Evolutionary conservation across 2,113 vertebrate species (phyloP).

Genomic region (Tragelaphus imberbis): DNA sequence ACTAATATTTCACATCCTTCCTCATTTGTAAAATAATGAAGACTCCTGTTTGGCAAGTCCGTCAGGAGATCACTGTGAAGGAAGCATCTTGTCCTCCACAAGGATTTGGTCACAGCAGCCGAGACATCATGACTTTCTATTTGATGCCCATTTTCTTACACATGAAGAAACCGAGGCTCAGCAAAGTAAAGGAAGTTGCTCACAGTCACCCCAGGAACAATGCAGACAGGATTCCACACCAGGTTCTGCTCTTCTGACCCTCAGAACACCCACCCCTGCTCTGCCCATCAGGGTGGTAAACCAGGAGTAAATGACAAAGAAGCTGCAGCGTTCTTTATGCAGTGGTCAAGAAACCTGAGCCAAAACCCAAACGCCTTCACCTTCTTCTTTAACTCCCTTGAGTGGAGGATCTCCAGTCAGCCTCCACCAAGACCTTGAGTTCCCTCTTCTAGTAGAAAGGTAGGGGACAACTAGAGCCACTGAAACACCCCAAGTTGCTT

Average conservation of each 20-base stretch:
- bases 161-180: background rate
- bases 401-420: background rate
- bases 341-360: background rate
- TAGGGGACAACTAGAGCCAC: background rate
- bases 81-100: accelerated
- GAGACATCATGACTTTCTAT: background rate
- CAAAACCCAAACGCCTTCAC: background rate
- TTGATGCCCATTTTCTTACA: background rate
- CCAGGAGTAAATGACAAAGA: background rate
- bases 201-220: background rate
- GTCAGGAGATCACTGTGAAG: background rate
- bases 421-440: background rate
- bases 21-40: background rate
- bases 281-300: background rate
- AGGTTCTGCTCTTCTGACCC: background rate
- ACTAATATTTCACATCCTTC: slow-evolving; percentile 6
- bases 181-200: background rate
- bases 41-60: background rate
- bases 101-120: no score
- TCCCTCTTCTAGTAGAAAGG: background rate
- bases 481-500: background rate
- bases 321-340: background rate
- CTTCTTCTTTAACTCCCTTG: background rate
- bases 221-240: background rate
- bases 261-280: background rate